Evolutionary conservation across 2,797 vertebrate genomes (phyloP).

Genomic region (Leptoclinus maculatus): DNA sequence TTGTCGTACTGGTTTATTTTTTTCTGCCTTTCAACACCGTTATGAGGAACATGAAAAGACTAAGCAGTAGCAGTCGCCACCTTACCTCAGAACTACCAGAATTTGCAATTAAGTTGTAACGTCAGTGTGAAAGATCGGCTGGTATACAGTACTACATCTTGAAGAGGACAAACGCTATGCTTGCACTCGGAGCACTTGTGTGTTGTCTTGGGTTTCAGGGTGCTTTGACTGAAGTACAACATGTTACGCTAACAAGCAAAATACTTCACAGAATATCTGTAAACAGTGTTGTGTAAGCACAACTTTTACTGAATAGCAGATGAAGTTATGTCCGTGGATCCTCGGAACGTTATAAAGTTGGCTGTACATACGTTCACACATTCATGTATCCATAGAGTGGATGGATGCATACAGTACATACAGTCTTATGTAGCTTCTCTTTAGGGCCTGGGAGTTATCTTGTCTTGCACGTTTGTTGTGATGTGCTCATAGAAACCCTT

Average conservation of each 20-base stretch:
- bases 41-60: conserved; percentile 4
- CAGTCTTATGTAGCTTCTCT: background rate
- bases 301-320: conserved; percentile 3
- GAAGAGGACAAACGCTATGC: background rate
- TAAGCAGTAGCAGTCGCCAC: background rate
- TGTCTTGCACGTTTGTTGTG: background rate
- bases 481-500: conserved; percentile 1
- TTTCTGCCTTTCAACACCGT: background rate
- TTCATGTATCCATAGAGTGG: background rate
- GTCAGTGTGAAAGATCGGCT: background rate
- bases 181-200: background rate
- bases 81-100: background rate
- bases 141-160: background rate
- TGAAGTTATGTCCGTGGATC: background rate
- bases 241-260: background rate
- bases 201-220: background rate
- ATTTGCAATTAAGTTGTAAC: background rate
- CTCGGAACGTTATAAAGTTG: background rate
- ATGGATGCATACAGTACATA: background rate
- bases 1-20: conserved; percentile 17
- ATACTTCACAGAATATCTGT: background rate
- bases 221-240: background rate
- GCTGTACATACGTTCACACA: background rate
- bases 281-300: background rate
- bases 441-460: background rate